Evolutionary conservation across 2,888 invertebrate genomes (phyloP).

Genomic region (Dasypogon diadema): DNA sequence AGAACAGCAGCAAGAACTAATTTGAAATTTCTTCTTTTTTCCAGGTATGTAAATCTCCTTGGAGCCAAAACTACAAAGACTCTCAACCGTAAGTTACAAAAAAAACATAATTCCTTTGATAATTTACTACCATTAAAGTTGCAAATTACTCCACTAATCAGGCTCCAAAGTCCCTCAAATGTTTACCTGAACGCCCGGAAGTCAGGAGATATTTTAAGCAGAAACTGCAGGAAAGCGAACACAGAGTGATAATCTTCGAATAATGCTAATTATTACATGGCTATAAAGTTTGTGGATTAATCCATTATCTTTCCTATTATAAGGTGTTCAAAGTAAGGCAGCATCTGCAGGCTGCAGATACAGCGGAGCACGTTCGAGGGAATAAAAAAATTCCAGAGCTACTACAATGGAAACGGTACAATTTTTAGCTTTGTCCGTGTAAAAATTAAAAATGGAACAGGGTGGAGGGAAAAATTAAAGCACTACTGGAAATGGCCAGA

Average conservation of each 20-base stretch:
- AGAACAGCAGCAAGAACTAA: too few relatives aligned
- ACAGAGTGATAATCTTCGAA: slow-evolving; percentile 25
- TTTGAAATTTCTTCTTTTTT: too few relatives aligned
- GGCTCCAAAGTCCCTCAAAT: too few relatives aligned
- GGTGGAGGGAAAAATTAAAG: slow-evolving; percentile 8
- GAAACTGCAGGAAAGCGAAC: neutral
- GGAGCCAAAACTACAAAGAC: neutral
- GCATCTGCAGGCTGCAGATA: slow-evolving; percentile 15
- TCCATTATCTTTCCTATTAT: slow-evolving; percentile 10
- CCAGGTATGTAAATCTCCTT: neutral
- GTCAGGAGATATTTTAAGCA: neutral
- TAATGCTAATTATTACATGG: slow-evolving; percentile 38
- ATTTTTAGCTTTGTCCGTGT: neutral
- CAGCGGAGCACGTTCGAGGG: neutral
- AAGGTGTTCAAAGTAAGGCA: slow-evolving; percentile 10
- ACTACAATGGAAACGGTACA: neutral
- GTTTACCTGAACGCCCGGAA: neutral
- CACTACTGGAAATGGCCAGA: neutral
- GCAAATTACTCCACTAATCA: too few relatives aligned
- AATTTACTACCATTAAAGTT: too few relatives aligned
- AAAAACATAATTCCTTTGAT: too few relatives aligned
- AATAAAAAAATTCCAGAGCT: neutral
- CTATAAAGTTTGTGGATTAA: slow-evolving; percentile 34
- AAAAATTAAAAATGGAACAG: neutral
- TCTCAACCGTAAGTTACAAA: neutral